Evolutionary conservation across 2,888 invertebrate genomes (phyloP).

Genomic region (Hemaris fuciformis): DNA sequence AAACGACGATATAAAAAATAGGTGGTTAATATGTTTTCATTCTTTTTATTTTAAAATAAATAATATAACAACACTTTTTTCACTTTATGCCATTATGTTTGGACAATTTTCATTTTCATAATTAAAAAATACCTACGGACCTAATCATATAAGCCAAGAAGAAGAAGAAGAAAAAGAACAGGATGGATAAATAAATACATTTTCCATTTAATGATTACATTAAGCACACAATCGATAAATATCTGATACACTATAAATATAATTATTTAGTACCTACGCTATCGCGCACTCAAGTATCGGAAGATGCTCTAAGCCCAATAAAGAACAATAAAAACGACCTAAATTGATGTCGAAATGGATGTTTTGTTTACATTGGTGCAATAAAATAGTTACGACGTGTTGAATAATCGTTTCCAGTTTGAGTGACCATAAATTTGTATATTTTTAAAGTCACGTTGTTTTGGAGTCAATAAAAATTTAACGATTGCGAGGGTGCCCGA

Average conservation of each 20-base stretch:
- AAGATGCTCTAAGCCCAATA: constrained; percentile 18
- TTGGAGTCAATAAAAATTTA: constrained; percentile 79
- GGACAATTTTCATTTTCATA: no score
- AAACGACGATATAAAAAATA: no score
- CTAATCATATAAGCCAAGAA: no score
- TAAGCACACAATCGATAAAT: neutral
- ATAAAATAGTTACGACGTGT: constrained; percentile 81
- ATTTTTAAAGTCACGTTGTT: constrained; percentile 78
- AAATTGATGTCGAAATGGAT: constrained; percentile 61
- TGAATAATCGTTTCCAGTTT: constrained; percentile 78
- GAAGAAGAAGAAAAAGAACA: no score
- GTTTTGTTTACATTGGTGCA: constrained; percentile 74
- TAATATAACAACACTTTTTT: no score
- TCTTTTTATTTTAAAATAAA: no score
- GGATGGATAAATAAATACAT: neutral
- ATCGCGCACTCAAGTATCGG: neutral
- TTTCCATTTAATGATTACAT: neutral
- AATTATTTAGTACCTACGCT: neutral
- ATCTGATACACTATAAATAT: neutral
- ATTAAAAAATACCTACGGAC: no score
- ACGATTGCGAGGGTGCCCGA: constrained; percentile 72
- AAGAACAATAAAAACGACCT: constrained; percentile 30
- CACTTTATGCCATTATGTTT: no score
- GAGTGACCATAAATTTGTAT: constrained; percentile 81
- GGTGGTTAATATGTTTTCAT: no score